phyloP scores from a whole-genome alignment of 2,113 vertebrate genomes.

The Hassar affinis region DNA sequence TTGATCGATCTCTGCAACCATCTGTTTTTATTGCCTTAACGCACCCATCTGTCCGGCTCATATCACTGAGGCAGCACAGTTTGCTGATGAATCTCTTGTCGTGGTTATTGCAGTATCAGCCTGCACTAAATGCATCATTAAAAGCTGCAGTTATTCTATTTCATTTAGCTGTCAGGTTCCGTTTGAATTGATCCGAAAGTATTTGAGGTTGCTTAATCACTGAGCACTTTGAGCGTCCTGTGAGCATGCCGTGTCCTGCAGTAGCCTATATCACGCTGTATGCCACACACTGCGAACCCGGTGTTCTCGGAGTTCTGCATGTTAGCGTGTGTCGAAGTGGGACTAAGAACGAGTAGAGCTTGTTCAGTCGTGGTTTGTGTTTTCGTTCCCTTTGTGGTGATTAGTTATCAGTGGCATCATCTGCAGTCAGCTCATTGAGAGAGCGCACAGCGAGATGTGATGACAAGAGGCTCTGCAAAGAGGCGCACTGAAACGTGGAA shows the following conservation, averaged over 20 bases:
- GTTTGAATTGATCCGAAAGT: slow-evolving; percentile 9
- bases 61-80: slow-evolving; percentile 20
- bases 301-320: not conserved
- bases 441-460: not conserved
- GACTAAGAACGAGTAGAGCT: slow-evolving; percentile 33
- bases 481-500: not conserved
- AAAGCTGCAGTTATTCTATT: slow-evolving; percentile 18
- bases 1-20: slow-evolving; percentile 19
- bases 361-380: slow-evolving; percentile 22
- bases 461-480: slow-evolving; percentile 11
- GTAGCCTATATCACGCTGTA: no score
- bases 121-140: slow-evolving; percentile 5
- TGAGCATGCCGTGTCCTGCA: no score
- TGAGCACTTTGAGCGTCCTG: not conserved
- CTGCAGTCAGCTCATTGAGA: slow-evolving; percentile 19
- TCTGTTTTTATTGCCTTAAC: slow-evolving; percentile 33
- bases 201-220: not conserved
- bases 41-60: slow-evolving; percentile 4
- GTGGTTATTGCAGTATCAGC: not conserved
- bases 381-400: not conserved
- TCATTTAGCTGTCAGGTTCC: slow-evolving; percentile 29
- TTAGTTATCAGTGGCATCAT: slow-evolving; percentile 38
- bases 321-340: not conserved
- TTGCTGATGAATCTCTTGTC: slow-evolving; percentile 16
- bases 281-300: no score